Percentiles rank a stretch among this genome's conserved stretches.
These are phyloP conservation scores for Ectemnius continuus DNA, from an alignment of 2,888 invertebrate genomes.

Conservation along the genomic window DNA sequence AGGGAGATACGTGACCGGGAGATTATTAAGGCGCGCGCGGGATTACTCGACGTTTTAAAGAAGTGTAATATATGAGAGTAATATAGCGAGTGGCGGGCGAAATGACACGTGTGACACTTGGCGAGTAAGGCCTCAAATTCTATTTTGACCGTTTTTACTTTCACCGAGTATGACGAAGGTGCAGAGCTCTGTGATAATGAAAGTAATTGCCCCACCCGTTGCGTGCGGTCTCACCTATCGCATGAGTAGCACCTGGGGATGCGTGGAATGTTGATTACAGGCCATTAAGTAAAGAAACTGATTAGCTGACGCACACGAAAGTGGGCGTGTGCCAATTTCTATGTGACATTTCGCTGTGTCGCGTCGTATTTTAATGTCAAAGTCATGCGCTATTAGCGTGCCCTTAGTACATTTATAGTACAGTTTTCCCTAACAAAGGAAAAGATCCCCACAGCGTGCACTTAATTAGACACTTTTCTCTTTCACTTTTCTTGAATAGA, in stretches of 20 bases:
- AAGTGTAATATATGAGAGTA: conserved; percentile 2
- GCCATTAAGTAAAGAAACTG: conserved; percentile 24
- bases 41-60: conserved; percentile 1
- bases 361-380: too few species aligned
- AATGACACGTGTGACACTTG: neutral
- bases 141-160: neutral
- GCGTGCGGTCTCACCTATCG: conserved; percentile 12
- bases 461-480: neutral
- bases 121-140: neutral
- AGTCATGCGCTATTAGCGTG: too few species aligned
- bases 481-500: too few species aligned
- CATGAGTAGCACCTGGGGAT: conserved; percentile 8
- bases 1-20: too few species aligned
- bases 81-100: neutral
- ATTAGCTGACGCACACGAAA: conserved; percentile 12
- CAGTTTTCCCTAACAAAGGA: neutral
- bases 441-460: neutral
- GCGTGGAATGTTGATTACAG: conserved; percentile 36
- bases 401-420: too few species aligned
- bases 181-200: neutral
- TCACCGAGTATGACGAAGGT: conserved; percentile 12
- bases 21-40: neutral
- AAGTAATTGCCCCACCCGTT: conserved; percentile 21
- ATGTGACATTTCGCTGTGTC: neutral
- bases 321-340: conserved; percentile 8